Evolutionary conservation across 2,888 invertebrate species (phyloP), one percentile per base, ranked within the genome.

Genomic region (Spisula solida): DNA sequence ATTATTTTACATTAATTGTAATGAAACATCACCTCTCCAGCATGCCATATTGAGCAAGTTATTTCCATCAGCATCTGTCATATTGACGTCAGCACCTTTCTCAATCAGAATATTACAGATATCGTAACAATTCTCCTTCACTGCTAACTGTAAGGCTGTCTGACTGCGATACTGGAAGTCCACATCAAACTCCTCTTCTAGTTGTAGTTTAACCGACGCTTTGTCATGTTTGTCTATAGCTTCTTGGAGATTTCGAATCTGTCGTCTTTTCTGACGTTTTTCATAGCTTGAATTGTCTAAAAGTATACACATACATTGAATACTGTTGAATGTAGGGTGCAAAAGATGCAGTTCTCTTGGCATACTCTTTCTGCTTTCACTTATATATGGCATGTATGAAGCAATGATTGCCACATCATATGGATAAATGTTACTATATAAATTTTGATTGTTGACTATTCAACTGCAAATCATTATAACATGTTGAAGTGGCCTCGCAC

Each of bases 131-230:
- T 95, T 95, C 47, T 94, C 93, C 31, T 93, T 92, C 0, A 96
- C 96, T 18, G 96, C 96, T 31, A 95, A 90, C 92, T 96, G 95
- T 31, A 96, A 88, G 8, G 96, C 95, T 20, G 95, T 96, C 86
- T 96, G 95, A 60, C 95, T 94, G 20, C 95, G 91, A 89, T 96
- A 96, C 86, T 95, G 95, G 87, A 96, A 96, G 93, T 96, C 95
- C 25, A 96, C 95, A 93, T 96, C 96, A 92, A 96, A 94, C 12
- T 95, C 94, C 16, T 94, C 93, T 31, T 88, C 82, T 2, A 95
- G 87, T 66, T 95, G 93, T 29, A 93, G 91, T 89, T 93, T 88
- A 8, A 96, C 95, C 51, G 83, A 34, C 18, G 88, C 82, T 18
- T 94, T 48, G 86, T 95, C 92, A 78, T 94, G 93, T 41, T 93